A percentile compares a stretch with the other conserved stretches of the same genome.
Conservation (phyloP, 2,113 vertebrate species). For the Bucco capensis region DNA sequence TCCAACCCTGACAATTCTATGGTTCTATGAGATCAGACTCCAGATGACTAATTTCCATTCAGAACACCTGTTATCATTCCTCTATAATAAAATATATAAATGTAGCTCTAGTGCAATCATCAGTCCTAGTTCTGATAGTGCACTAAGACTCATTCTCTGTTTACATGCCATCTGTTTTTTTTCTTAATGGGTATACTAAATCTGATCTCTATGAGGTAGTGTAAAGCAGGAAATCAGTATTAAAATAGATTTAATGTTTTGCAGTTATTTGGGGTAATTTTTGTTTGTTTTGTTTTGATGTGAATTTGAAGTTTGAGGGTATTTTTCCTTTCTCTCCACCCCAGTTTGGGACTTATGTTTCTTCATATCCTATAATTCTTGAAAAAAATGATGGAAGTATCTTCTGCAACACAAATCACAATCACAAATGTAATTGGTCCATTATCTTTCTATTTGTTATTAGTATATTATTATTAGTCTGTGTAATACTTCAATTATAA, state of each 20-base stretch:
- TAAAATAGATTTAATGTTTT: not conserved
- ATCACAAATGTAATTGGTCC: not conserved
- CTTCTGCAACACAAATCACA: not conserved
- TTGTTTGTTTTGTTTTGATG: not conserved
- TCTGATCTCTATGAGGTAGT: not conserved
- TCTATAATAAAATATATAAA: not conserved
- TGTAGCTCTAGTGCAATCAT: not conserved
- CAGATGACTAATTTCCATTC: not conserved
- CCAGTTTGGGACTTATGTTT: not conserved
- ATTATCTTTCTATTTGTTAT: not conserved
- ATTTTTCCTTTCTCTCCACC: not conserved
- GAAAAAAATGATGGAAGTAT: not conserved
- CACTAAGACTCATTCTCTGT: not conserved
- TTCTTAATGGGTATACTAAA: too few species aligned
- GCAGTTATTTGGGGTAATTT: not conserved
- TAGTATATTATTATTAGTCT: not conserved
- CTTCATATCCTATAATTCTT: not conserved
- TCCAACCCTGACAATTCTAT: too few species aligned
- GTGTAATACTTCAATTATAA: conserved; percentile 57
- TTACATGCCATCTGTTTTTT: not conserved
- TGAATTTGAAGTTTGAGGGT: not conserved
- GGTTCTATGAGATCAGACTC: too few species aligned
- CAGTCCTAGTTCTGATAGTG: not conserved
- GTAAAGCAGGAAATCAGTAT: not conserved
- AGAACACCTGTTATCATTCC: not conserved